Percentiles rank a stretch among this genome's conserved stretches.
Conservation (phyloP, 2,888 invertebrate species). For the Scelioninae gen. 2 region DNA sequence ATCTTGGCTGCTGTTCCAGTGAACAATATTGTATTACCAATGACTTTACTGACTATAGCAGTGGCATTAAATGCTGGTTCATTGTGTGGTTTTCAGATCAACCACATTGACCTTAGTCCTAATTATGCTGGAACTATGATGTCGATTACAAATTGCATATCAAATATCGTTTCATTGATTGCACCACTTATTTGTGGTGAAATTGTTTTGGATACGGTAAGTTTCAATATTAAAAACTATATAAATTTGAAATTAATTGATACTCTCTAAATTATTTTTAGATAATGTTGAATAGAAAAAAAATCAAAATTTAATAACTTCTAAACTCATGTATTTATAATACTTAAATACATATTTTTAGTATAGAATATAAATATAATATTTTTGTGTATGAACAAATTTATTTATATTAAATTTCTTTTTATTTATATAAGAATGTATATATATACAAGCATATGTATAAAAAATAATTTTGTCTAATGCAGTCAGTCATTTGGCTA, state of each 20-base stretch:
- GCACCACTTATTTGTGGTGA: constrained; percentile 74
- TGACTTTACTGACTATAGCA: constrained; percentile 68
- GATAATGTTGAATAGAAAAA: too few species aligned
- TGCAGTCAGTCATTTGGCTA: too few species aligned
- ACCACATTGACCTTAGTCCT: constrained; percentile 77
- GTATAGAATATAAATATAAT: too few species aligned
- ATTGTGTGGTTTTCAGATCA: constrained; percentile 74
- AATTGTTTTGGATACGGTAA: constrained; percentile 71
- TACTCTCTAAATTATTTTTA: too few species aligned
- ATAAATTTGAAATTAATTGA: too few species aligned
- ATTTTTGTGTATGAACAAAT: too few species aligned
- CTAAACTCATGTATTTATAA: too few species aligned
- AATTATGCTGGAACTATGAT: constrained; percentile 76
- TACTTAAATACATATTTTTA: too few species aligned
- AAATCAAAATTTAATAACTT: too few species aligned
- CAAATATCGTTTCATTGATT: constrained; percentile 74
- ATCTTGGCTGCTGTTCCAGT: constrained; percentile 67
- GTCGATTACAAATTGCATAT: constrained; percentile 76
- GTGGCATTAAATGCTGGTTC: constrained; percentile 72
- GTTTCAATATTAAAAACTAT: too few species aligned
- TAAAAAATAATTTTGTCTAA: too few species aligned
- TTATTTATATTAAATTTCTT: not conserved
- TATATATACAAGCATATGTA: too few species aligned
- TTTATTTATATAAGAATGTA: constrained; percentile 4
- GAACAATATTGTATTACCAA: constrained; percentile 59